A percentile compares a stretch with the other conserved stretches of the same genome.
Conservation (phyloP, 2,888 invertebrate species). For the Selenia dentaria region DNA sequence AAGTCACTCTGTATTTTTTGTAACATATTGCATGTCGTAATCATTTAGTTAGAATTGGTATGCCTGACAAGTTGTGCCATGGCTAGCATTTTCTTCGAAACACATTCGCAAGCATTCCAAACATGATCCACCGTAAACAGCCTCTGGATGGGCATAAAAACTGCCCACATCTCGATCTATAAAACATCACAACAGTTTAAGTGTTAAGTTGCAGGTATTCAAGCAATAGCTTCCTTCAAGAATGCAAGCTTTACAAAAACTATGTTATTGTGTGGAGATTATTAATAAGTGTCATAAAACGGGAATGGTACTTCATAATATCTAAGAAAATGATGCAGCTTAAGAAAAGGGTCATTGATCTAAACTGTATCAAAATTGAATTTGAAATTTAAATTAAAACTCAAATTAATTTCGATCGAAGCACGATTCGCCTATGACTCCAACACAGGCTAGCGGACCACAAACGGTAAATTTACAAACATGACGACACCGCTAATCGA, state of each 20-base stretch:
- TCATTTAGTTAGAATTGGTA: too few relatives aligned
- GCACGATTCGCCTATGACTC: constrained; percentile 46
- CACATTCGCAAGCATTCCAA: constrained; percentile 53
- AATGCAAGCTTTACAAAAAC: constrained; percentile 28
- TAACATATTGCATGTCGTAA: too few relatives aligned
- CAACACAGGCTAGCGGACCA: constrained; percentile 35
- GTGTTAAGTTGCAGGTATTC: constrained; percentile 39
- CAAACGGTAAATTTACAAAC: constrained; percentile 50
- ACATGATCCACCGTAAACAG: constrained; percentile 47
- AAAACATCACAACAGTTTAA: constrained; percentile 50
- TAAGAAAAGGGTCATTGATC: constrained; percentile 24
- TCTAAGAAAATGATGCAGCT: too few relatives aligned
- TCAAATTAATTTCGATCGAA: constrained; percentile 46
- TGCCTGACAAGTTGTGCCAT: constrained; percentile 18
- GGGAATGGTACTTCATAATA: constrained; percentile 1
- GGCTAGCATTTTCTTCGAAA: constrained; percentile 32
- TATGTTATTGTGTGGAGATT: constrained; percentile 15
- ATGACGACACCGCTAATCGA: constrained; percentile 58
- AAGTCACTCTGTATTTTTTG: too few relatives aligned
- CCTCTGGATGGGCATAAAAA: constrained; percentile 52
- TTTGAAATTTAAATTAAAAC: constrained; percentile 29
- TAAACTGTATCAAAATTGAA: constrained; percentile 29
- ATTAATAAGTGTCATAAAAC: constrained; percentile 16
- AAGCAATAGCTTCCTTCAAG: constrained; percentile 51
- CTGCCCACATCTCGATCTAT: constrained; percentile 49